phyloP scores from a whole-genome alignment of 2,113 vertebrate genomes.

The Strigops habroptila region DNA sequence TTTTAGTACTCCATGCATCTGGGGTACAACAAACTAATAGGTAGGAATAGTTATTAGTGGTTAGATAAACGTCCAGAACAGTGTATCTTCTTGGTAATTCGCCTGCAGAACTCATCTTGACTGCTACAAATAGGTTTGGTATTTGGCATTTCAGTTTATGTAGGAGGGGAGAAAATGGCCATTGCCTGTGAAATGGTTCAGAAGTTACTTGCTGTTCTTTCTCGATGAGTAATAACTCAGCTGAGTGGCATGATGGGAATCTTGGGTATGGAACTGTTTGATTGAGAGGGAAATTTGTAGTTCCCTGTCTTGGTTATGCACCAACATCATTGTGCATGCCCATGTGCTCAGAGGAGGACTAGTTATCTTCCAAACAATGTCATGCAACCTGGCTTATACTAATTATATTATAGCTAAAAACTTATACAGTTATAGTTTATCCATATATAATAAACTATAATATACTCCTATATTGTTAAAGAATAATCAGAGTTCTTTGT shows the following conservation, averaged over 20 bases:
- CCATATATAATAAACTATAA: background rate
- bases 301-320: background rate
- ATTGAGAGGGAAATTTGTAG: background rate
- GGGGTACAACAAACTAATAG: background rate
- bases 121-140: conserved; percentile 47
- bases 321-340: background rate
- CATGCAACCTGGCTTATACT: background rate
- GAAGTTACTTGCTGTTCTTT: conserved; percentile 43
- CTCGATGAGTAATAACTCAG: conserved; percentile 23
- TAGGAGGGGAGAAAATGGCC: conserved; percentile 9
- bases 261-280: background rate
- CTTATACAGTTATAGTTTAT: background rate
- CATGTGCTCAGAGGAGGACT: background rate
- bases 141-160: conserved; percentile 47
- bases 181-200: conserved; percentile 8
- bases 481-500: background rate
- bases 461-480: background rate
- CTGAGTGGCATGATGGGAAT: background rate
- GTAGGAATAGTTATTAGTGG: background rate
- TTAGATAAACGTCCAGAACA: background rate
- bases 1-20: background rate
- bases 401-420: background rate
- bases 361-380: background rate
- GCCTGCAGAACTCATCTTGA: background rate
- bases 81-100: background rate